Evolutionary conservation across 2,113 vertebrate genomes (phyloP), one percentile per base, ranked within the genome.

Genomic region (Phoxinus phoxinus): DNA sequence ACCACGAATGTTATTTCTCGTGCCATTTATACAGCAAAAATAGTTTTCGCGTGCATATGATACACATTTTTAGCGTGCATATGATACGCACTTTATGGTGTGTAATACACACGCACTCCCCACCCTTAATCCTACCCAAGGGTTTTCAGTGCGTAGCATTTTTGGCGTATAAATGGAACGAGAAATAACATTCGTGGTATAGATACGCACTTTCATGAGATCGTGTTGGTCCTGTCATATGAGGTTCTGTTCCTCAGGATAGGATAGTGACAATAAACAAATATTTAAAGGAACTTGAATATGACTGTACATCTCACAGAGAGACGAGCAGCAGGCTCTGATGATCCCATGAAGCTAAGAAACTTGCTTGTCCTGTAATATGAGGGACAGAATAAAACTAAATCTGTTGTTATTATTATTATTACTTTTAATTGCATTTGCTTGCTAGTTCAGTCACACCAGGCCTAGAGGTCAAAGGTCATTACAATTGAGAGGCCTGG

Each of bases 381-480:
- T 73, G 13, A 80, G 58, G 2, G 69, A 61, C 11, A n/a, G 41
- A 51, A 59, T 35, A 13, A 25, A 76, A 25, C 30, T 3, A 44
- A 32, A 80, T 63, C 23, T 30, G 15, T 23, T 53, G 19, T 53
- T 53, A 53, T 56, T 53, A 67, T 37, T 46, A 69, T 63, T 41
- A n/a, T 58, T 37, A 41, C 30, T 80, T 30, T 3, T 80, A 63
- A 65, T 21, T n/a, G n/a, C 8, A 27, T 65, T 10, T 41, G 23
- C 41, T 87, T 53, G 41, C 35, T 1, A 51, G n/a, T 44, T 44
- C 65, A 5, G 3, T 19, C 32, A 56, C 12, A 37, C 48, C 35
- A 41, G 30, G 21, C 44, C 37, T 83, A 6, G 69, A 83, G 59
- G 46, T 77, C 65, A 81, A 86, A 63, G 6, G 77, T 73, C 69